Evolutionary conservation across 2,888 invertebrate species (phyloP), one percentile per base, ranked within the genome.

Genomic region (Noctua comes): DNA sequence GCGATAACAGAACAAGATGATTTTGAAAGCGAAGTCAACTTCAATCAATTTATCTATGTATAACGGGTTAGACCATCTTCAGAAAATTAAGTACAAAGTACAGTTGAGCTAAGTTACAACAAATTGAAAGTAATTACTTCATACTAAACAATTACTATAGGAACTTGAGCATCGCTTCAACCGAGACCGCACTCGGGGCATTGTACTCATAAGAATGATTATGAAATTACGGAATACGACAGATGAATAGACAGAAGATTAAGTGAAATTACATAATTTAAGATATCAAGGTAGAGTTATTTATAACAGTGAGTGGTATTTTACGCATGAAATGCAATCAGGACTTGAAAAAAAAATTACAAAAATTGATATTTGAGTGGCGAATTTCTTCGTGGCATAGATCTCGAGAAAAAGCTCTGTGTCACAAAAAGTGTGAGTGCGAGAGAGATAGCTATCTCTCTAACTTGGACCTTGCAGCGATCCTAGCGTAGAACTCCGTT

Each of bases 181-280:
- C 66, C 66, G 69, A 21, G 74, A 78, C 83, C 74, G 62, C 57
- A 68, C 76, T 81, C 51, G 36, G 73, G 70, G 64, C 77, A 74
- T 74, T 73, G 85, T 77, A 85, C 86, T 82, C 40, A 51, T 57
- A 66, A 70, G 51, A 80, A 85, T 77, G 77, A 80, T 87, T 82
- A 84, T 72, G 76, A 81, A 77, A 81, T 81, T 69, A 87, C 68
- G 66, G 65, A 73, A 43, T 59, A 77, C 48, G 72, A 82, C 72
- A 73, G 71, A 76, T 82, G 76, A 80, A 79, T 73, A 72, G 73
- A 51, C 36, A 64, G 81, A 81, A 64, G 51, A 78, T 78, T 83
- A 68, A 81, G 40, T 31, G 57, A 51, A 21, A 77, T 77, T 59
- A 82, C 24, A 36, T 69, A 57, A 59, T 27, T n/a, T 65, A 8